These are phyloP conservation scores for Serripes groenlandicus DNA, from an alignment of 2,888 invertebrate species.

Conservation along the genomic window DNA sequence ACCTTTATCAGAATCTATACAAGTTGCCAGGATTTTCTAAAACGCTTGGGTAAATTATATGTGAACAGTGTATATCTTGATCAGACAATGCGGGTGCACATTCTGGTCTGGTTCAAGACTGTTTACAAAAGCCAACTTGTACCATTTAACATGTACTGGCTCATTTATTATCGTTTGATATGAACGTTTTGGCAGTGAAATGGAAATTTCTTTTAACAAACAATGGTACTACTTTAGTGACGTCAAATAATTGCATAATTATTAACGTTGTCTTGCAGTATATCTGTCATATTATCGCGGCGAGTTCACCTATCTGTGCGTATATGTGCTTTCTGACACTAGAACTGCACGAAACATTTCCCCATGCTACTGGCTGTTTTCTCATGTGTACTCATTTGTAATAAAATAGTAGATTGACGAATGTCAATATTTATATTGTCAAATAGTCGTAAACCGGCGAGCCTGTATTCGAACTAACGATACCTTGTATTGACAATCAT, in stretches of 20 bases:
- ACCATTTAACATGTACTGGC: no score
- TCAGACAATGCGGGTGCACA: no score
- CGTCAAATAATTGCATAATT: neutral
- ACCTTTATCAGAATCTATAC: no score
- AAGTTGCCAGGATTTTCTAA: no score
- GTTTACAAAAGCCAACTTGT: no score
- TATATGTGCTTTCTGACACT: neutral
- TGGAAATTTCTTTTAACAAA: neutral
- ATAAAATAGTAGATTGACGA: neutral
- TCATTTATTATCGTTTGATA: no score
- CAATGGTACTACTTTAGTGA: no score
- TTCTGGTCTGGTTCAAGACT: no score
- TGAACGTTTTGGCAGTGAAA: neutral
- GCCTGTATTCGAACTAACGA: neutral
- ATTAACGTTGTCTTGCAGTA: neutral
- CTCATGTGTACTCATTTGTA: neutral
- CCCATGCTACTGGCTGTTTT: neutral
- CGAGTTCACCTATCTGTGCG: neutral
- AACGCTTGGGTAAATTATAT: no score
- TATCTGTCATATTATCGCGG: neutral
- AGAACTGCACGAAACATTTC: neutral
- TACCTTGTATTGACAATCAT: neutral
- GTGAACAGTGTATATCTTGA: no score
- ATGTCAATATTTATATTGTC: neutral
- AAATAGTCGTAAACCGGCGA: neutral